Percentiles rank a stretch among this genome's conserved stretches.
Evolutionary conservation across 2,888 invertebrate species (phyloP).

Genomic region (Capitulum mitella): DNA sequence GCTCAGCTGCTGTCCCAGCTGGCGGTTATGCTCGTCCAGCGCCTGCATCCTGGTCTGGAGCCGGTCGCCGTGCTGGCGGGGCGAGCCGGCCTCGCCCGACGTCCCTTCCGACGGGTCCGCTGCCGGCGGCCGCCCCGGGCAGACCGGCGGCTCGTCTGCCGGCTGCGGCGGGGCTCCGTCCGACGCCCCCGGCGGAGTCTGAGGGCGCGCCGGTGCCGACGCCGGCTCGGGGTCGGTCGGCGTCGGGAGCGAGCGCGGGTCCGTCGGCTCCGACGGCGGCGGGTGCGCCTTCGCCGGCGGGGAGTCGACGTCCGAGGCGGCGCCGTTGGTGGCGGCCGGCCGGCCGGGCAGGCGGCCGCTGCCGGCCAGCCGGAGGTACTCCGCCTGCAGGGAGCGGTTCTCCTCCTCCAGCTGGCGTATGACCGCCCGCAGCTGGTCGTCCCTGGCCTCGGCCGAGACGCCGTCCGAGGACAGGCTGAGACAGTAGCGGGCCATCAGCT

Average conservation of each 20-base stretch:
- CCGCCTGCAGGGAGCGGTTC: conserved; percentile 84
- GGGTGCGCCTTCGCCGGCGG: too few species aligned
- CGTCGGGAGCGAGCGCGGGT: too few species aligned
- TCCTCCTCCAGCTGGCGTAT: conserved; percentile 89
- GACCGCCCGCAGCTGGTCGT: conserved; percentile 83
- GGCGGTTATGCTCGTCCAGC: conserved; percentile 95
- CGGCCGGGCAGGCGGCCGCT: too few species aligned
- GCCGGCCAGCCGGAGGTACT: conserved; percentile 85
- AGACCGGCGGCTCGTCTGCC: too few species aligned
- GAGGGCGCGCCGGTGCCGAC: neutral
- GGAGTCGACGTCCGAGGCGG: too few species aligned
- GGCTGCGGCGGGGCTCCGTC: too few species aligned
- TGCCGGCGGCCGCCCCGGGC: too few species aligned
- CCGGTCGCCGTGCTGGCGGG: conserved; percentile 91
- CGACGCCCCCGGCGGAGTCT: too few species aligned
- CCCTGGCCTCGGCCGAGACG: conserved; percentile 37
- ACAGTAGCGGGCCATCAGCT: conserved; percentile 91
- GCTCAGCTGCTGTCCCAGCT: conserved; percentile 90
- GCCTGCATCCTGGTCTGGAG: conserved; percentile 97
- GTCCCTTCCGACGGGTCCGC: conserved; percentile 54
- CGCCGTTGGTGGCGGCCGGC: too few species aligned
- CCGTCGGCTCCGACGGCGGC: too few species aligned
- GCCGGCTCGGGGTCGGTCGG: too few species aligned
- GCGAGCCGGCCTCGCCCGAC: conserved; percentile 87
- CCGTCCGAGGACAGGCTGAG: conserved; percentile 58